phyloP scores from a whole-genome alignment of 2,113 vertebrate genomes.

The Hyperoodon ampullatus region DNA sequence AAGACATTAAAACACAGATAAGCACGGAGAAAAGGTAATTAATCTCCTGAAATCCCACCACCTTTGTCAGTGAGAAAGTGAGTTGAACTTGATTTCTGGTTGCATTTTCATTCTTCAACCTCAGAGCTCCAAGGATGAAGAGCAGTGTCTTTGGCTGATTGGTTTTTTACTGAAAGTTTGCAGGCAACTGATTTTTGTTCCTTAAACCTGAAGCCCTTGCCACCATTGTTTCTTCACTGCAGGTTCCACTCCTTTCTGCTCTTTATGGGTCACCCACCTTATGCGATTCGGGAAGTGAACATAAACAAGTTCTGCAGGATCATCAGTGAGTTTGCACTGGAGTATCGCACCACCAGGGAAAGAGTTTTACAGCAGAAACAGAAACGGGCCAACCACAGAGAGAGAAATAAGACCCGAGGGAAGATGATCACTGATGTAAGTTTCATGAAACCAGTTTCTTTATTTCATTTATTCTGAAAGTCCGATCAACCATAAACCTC shows the following conservation, averaged over 20 bases:
- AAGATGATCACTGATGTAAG: conserved; percentile 99
- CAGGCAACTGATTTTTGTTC: not conserved
- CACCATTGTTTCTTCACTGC: conserved; percentile 62
- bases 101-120: conserved; percentile 50
- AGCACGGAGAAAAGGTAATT: conserved; percentile 15
- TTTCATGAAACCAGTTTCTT: conserved; percentile 60
- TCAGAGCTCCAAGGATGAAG: not conserved
- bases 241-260: conserved; percentile 98
- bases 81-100: conserved; percentile 56
- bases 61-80: conserved; percentile 65
- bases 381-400: conserved; percentile 97
- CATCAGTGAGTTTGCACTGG: conserved; percentile 97
- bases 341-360: conserved; percentile 97
- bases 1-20: not conserved
- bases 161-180: not conserved
- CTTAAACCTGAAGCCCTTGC: not conserved
- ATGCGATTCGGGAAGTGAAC: conserved; percentile 94
- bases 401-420: conserved; percentile 98
- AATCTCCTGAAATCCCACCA: conserved; percentile 58
- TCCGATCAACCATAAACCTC: not conserved
- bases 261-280: conserved; percentile 96
- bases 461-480: not conserved
- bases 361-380: conserved; percentile 97
- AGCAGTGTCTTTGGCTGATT: not conserved
- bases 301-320: conserved; percentile 97